Conservation (phyloP, 2,888 invertebrate genomes). For the Leptinotarsa juncta region DNA sequence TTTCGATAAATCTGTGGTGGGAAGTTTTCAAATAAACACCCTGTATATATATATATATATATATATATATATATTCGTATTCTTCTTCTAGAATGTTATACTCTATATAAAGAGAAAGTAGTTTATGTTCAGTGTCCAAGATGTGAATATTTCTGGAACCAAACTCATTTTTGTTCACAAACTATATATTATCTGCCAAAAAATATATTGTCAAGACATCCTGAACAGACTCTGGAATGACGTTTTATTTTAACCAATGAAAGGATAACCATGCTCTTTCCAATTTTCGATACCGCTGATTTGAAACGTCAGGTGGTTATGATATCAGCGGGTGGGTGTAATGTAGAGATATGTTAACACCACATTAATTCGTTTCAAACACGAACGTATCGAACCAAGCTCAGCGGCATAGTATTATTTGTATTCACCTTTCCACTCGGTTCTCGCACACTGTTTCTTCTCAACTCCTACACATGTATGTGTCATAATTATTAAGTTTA, state of each 20-base stretch:
- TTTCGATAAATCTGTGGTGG: no score
- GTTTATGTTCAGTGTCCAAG: no score
- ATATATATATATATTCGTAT: no score
- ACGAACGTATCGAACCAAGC: constrained; percentile 57
- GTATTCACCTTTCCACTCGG: constrained; percentile 46
- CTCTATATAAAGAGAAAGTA: no score
- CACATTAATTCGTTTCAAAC: constrained; percentile 58
- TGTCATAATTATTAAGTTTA: constrained; percentile 40
- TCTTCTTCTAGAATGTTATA: no score
- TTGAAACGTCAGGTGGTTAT: constrained; percentile 51
- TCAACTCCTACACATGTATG: constrained; percentile 48
- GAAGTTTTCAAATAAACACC: no score
- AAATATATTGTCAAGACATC: no score
- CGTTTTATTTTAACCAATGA: not conserved
- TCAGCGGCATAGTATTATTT: constrained; percentile 40
- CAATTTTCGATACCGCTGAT: constrained; percentile 40
- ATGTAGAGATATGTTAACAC: constrained; percentile 55
- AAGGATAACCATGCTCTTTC: constrained; percentile 6
- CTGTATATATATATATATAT: no score
- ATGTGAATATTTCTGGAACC: not conserved
- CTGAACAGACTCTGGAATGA: no score
- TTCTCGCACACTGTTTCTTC: constrained; percentile 38
- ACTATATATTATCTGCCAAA: no score
- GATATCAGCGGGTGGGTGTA: constrained; percentile 53
- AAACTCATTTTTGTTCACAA: not conserved